These are phyloP conservation scores for Euspilapteryx auroguttella DNA, from an alignment of 2,888 invertebrate genomes.

Conservation along the genomic window DNA sequence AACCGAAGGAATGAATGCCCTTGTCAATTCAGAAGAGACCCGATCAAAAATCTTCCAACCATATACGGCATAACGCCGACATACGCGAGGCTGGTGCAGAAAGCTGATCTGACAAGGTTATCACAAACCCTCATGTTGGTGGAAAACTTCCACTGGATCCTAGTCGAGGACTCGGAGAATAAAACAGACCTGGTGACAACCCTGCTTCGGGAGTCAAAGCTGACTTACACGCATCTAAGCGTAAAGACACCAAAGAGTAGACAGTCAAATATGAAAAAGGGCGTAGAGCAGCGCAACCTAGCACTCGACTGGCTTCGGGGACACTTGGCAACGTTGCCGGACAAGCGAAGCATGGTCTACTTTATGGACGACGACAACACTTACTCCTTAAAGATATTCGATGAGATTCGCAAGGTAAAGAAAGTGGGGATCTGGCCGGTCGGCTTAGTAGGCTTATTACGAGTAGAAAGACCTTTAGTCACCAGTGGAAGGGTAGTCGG, in stretches of 20 bases:
- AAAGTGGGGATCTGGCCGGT: conserved; percentile 94
- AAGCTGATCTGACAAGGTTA: too few relatives aligned
- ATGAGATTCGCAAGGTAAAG: conserved; percentile 83
- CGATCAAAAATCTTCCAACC: too few relatives aligned
- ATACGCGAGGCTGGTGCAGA: too few relatives aligned
- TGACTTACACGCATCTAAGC: conserved; percentile 68
- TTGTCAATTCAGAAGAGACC: too few relatives aligned
- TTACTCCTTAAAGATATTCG: conserved; percentile 86
- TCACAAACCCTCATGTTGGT: conserved; percentile 85
- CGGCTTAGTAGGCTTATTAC: conserved; percentile 91
- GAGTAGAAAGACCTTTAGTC: conserved; percentile 88
- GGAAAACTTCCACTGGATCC: conserved; percentile 89
- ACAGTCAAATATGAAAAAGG: conserved; percentile 54
- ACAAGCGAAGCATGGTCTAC: conserved; percentile 76
- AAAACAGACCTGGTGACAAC: conserved; percentile 73
- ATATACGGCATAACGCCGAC: too few relatives aligned
- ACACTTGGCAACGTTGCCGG: conserved; percentile 51
- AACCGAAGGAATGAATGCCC: too few relatives aligned
- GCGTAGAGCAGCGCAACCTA: conserved; percentile 87
- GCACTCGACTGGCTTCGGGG: conserved; percentile 81
- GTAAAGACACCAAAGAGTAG: conserved; percentile 51
- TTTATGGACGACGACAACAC: conserved; percentile 98
- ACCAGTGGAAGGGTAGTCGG: conserved; percentile 55
- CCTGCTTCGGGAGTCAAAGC: conserved; percentile 67
- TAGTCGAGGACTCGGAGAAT: conserved; percentile 81